phyloP scores from a whole-genome alignment of 2,888 invertebrate species.

The Cantharis rustica region DNA sequence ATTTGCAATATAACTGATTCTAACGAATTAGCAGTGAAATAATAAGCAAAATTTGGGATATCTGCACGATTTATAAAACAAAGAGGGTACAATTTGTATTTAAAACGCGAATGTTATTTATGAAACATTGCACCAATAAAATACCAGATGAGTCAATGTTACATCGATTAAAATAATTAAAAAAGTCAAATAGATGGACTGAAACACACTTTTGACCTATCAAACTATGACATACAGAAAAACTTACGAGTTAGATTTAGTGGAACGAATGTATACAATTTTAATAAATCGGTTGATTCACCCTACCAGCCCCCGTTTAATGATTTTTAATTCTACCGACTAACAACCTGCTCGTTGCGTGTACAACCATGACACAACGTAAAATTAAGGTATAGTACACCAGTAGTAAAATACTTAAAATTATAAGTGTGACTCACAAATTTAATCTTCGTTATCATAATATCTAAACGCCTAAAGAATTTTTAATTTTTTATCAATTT shows the following conservation, averaged over 20 bases:
- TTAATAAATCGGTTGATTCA: not conserved
- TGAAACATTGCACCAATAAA: conserved; percentile 25
- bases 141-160: conserved; percentile 30
- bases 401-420: not conserved
- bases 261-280: not conserved
- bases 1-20: not conserved
- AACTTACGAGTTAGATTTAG: not conserved
- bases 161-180: conserved; percentile 31
- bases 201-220: conserved; percentile 21
- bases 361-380: not conserved
- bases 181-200: conserved; percentile 24
- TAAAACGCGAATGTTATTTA: conserved; percentile 8
- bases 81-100: not conserved
- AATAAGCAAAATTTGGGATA: not conserved
- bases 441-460: not conserved
- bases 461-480: not conserved
- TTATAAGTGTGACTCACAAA: not conserved
- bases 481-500: not conserved
- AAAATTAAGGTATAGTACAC: not conserved
- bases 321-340: not conserved
- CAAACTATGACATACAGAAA: not conserved
- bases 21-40: not conserved
- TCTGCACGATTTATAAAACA: not conserved
- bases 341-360: not conserved
- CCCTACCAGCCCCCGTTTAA: not conserved